Percentiles rank a stretch among this genome's conserved stretches.
Conservation (phyloP, 2,888 invertebrate species). For the Corbicula japonica region DNA sequence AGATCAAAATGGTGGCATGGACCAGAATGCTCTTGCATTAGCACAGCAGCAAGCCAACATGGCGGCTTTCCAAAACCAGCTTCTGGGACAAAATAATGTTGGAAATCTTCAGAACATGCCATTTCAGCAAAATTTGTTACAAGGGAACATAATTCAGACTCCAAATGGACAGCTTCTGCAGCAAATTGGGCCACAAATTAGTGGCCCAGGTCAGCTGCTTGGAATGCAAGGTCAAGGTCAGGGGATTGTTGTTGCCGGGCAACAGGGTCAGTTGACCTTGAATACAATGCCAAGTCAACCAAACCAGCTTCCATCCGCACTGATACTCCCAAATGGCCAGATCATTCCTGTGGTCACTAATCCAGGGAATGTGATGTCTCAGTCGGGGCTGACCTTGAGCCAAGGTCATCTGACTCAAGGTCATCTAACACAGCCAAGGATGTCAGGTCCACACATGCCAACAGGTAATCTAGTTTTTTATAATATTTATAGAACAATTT, state of each 20-base stretch:
- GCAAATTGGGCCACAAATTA: slow-evolving; percentile 59
- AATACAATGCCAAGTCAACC: slow-evolving; percentile 75
- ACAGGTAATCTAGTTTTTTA: slow-evolving; percentile 51
- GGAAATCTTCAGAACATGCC: slow-evolving; percentile 59
- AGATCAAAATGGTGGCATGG: slow-evolving; percentile 58
- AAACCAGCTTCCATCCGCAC: slow-evolving; percentile 84
- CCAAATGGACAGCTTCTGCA: slow-evolving; percentile 65
- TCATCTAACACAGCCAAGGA: slow-evolving; percentile 49
- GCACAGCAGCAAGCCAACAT: slow-evolving; percentile 74
- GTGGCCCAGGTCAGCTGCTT: slow-evolving; percentile 61
- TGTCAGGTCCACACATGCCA: slow-evolving; percentile 58
- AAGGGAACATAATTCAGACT: slow-evolving; percentile 59
- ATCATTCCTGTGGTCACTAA: slow-evolving; percentile 86
- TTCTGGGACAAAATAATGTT: slow-evolving; percentile 50
- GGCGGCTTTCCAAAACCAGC: slow-evolving; percentile 68
- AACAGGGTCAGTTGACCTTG: slow-evolving; percentile 67
- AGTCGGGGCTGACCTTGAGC: slow-evolving; percentile 38
- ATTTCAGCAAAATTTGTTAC: slow-evolving; percentile 57
- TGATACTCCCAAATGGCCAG: slow-evolving; percentile 86
- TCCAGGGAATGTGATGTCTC: slow-evolving; percentile 74
- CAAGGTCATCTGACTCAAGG: slow-evolving; percentile 46
- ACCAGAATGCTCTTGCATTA: slow-evolving; percentile 65
- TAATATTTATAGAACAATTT: no score
- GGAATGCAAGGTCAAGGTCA: slow-evolving; percentile 65
- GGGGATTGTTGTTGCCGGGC: slow-evolving; percentile 56